Conservation (phyloP, 2,113 vertebrate genomes). For the Trachemys scripta region DNA sequence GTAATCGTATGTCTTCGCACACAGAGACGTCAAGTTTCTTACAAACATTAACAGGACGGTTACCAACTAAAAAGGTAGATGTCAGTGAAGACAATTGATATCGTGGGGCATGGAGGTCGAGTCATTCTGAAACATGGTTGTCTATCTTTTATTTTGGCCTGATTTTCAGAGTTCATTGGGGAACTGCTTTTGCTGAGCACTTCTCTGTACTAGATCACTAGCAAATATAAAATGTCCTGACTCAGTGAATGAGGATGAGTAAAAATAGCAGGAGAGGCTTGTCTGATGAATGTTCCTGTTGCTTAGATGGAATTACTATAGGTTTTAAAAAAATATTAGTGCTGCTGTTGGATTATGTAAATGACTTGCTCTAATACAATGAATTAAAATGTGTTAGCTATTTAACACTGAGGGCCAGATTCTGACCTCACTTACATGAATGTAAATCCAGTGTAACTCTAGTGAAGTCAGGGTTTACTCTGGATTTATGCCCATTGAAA, state of each 20-base stretch:
- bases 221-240: constrained; percentile 25
- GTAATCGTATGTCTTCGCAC: constrained; percentile 99
- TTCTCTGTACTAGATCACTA: constrained; percentile 34
- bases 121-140: constrained; percentile 57
- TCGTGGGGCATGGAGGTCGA: constrained; percentile 74
- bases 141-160: constrained; percentile 62
- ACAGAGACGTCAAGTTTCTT: constrained; percentile 99
- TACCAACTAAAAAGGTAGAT: constrained; percentile 99
- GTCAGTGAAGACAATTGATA: constrained; percentile 76
- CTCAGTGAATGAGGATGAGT: constrained; percentile 21
- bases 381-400: background rate
- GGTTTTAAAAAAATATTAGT: constrained; percentile 34
- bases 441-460: background rate
- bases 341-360: constrained; percentile 29
- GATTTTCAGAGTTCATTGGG: constrained; percentile 16
- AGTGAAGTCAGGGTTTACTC: background rate
- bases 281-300: background rate
- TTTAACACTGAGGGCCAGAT: background rate
- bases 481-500: background rate
- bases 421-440: background rate
- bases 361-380: constrained; percentile 8
- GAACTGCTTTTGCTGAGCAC: constrained; percentile 49
- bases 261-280: constrained; percentile 42
- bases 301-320: constrained; percentile 28
- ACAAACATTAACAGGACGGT: constrained; percentile 99